These are phyloP conservation scores for Hydrocynus forskahlii DNA, from an alignment of 2,797 vertebrate genomes.

Conservation along the genomic window DNA sequence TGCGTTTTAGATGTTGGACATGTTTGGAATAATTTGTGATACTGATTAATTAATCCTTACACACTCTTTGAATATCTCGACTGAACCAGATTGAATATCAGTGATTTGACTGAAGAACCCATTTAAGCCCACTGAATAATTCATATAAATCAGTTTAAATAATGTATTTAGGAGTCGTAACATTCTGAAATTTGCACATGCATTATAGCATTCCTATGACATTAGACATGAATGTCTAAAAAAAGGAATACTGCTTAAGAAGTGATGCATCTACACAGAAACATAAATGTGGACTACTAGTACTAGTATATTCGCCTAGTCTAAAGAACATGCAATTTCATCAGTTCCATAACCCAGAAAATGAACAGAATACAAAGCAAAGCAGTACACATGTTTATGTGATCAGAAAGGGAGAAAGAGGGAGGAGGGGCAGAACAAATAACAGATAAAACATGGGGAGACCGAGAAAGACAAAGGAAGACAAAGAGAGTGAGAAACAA, in stretches of 20 bases:
- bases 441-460: slow-evolving; percentile 4
- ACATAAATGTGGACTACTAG: neutral
- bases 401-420: neutral
- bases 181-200: slow-evolving; percentile 18
- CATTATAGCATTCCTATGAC: neutral
- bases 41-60: slow-evolving; percentile 47
- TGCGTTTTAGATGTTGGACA: slow-evolving; percentile 48
- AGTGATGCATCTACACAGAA: neutral
- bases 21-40: slow-evolving; percentile 44
- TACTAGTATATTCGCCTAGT: too few relatives aligned
- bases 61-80: slow-evolving; percentile 51
- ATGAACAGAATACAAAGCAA: neutral
- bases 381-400: neutral
- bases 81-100: slow-evolving; percentile 43
- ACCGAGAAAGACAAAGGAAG: neutral
- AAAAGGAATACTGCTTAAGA: neutral
- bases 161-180: slow-evolving; percentile 10
- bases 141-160: slow-evolving; percentile 31
- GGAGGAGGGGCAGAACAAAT: neutral
- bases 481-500: neutral
- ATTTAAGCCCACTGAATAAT: slow-evolving; percentile 44
- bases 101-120: slow-evolving; percentile 38
- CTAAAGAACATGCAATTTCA: neutral
- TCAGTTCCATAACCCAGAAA: neutral
- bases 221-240: neutral